Evolutionary conservation across 2,113 vertebrate genomes (phyloP).

Genomic region (Dromaius novaehollandiae): DNA sequence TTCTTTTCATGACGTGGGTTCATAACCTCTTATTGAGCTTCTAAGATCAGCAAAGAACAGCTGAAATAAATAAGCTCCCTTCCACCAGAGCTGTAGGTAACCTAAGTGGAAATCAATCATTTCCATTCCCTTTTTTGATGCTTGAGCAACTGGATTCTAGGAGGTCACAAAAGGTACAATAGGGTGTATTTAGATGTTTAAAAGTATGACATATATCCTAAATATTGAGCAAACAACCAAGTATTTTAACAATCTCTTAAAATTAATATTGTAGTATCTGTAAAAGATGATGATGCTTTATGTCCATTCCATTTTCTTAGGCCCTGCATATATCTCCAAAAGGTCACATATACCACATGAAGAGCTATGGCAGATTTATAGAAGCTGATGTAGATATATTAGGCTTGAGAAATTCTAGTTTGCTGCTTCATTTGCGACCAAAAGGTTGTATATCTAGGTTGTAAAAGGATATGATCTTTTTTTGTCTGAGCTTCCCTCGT

Average conservation of each 20-base stretch:
- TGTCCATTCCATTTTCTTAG: background rate
- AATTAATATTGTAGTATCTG: background rate
- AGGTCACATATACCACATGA: background rate
- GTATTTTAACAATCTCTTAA: background rate
- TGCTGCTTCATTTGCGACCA: background rate
- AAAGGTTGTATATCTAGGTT: background rate
- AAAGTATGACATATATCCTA: background rate
- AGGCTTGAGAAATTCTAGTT: background rate
- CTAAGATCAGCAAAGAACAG: background rate
- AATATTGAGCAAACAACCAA: background rate
- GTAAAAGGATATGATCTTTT: background rate
- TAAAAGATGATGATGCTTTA: background rate
- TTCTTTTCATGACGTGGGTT: background rate
- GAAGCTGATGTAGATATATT: background rate
- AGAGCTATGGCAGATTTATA: background rate
- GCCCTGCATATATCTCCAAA: accelerated
- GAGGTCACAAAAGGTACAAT: background rate
- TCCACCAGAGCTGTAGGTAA: background rate
- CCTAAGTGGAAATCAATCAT: background rate
- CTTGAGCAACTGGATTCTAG: background rate
- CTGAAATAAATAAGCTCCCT: background rate
- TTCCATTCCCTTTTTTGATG: background rate
- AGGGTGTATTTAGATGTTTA: background rate
- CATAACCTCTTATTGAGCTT: background rate
- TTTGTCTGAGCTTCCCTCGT: background rate